Evolutionary conservation across 2,113 vertebrate species (phyloP).

Genomic region (Crotalus horridus): DNA sequence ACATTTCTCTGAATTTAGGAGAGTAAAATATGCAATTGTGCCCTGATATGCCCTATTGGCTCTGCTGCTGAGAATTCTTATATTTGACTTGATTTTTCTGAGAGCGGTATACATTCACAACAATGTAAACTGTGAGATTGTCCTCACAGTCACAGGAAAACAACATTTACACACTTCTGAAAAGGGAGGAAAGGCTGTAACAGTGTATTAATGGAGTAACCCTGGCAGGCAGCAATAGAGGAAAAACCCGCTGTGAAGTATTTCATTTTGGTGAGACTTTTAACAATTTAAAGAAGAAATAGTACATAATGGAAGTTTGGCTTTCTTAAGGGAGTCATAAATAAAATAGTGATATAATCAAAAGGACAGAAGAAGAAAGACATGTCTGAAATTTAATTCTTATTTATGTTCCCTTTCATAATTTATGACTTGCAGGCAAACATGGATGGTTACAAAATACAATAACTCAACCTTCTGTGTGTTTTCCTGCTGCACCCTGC

Average conservation of each 20-base stretch:
- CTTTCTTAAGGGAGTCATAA: constrained; percentile 68
- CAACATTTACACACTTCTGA: constrained; percentile 25
- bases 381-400: constrained; percentile 71
- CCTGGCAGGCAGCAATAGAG: constrained; percentile 51
- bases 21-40: background rate
- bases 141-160: constrained; percentile 8
- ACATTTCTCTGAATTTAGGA: background rate
- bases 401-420: constrained; percentile 68
- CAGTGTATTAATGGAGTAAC: background rate
- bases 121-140: constrained; percentile 5
- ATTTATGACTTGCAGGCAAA: constrained; percentile 65
- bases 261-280: constrained; percentile 69
- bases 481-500: constrained; percentile 43
- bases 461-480: constrained; percentile 60
- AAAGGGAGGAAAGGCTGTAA: constrained; percentile 8
- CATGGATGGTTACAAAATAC: constrained; percentile 45
- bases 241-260: constrained; percentile 72
- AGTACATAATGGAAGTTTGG: constrained; percentile 62
- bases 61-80: background rate
- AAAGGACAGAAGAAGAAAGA: constrained; percentile 68
- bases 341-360: constrained; percentile 70
- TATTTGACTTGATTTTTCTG: constrained; percentile 32
- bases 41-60: background rate
- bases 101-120: constrained; percentile 19
- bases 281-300: constrained; percentile 73